Conservation (phyloP, 1,140 invertebrate species). For the Lordiphosa collinella region DNA sequence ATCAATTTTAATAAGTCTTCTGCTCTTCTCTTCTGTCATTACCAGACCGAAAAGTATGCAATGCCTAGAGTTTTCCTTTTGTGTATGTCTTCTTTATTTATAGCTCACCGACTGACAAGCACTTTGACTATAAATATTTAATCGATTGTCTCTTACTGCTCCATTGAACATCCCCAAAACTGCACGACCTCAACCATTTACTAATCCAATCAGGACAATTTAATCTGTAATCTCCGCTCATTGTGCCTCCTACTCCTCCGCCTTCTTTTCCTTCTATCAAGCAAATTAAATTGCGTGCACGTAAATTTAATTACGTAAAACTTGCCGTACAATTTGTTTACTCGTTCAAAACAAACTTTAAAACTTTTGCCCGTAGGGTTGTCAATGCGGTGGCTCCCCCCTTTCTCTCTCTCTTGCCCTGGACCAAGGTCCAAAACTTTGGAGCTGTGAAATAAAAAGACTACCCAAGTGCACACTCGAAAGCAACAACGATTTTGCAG, state of each 20-base stretch:
- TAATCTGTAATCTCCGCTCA: constrained; percentile 11
- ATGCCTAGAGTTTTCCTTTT: too few relatives aligned
- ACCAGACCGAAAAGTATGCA: too few relatives aligned
- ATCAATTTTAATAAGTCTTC: too few relatives aligned
- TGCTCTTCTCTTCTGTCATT: too few relatives aligned
- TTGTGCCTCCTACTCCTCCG: neutral
- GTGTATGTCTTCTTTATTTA: too few relatives aligned
- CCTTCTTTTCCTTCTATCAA: neutral
- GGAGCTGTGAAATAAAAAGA: constrained; percentile 12
- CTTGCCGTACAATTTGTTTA: constrained; percentile 69
- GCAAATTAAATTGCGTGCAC: constrained; percentile 67
- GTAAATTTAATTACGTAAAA: constrained; percentile 73
- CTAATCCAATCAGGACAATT: constrained; percentile 19
- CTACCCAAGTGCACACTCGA: constrained; percentile 43
- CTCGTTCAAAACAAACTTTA: constrained; percentile 75
- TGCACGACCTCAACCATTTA: neutral
- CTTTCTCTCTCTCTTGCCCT: constrained; percentile 2
- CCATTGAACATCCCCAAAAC: neutral
- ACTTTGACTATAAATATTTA: neutral
- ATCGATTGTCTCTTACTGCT: neutral
- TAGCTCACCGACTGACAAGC: too few relatives aligned
- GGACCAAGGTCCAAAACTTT: constrained; percentile 35
- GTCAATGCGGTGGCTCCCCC: constrained; percentile 43
- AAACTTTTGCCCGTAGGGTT: constrained; percentile 55
- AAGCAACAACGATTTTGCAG: constrained; percentile 48